A percentile compares a stretch with the other conserved stretches of the same genome.
phyloP scores from a whole-genome alignment of 1,140 invertebrate species.

The Aphelinus atriplicis region DNA sequence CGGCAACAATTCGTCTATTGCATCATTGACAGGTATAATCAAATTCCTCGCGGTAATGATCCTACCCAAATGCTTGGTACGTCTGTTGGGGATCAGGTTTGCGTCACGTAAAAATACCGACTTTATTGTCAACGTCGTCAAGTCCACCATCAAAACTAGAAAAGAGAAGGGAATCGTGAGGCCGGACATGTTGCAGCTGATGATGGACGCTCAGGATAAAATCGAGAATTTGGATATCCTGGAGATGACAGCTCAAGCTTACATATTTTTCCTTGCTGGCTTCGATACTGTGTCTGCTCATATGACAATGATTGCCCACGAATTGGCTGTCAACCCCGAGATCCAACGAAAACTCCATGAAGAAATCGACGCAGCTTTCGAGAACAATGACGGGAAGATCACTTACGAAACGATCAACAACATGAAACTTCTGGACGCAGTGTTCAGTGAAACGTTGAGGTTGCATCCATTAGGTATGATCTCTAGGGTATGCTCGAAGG shows the following conservation, averaged over 20 bases:
- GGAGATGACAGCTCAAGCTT: too few relatives aligned
- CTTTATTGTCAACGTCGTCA: conserved; percentile 41
- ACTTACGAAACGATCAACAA: conserved; percentile 44
- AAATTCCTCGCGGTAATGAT: conserved; percentile 60
- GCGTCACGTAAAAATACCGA: conserved; percentile 1
- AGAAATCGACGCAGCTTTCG: conserved; percentile 49
- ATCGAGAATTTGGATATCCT: too few relatives aligned
- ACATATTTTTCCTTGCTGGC: too few relatives aligned
- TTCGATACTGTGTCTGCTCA: conserved; percentile 45
- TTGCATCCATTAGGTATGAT: conserved; percentile 67
- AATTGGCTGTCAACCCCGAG: conserved; percentile 67
- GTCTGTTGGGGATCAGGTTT: conserved; percentile 40
- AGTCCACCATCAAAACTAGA: conserved; percentile 38
- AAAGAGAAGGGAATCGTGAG: conserved; percentile 38
- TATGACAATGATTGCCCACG: conserved; percentile 58
- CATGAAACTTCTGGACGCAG: conserved; percentile 48
- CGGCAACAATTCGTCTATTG: conserved; percentile 47
- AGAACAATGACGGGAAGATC: conserved; percentile 39
- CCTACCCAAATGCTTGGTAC: conserved; percentile 70
- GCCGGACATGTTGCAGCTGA: too few relatives aligned
- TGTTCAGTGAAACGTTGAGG: conserved; percentile 65
- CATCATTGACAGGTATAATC: conserved; percentile 53
- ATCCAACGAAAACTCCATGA: conserved; percentile 61
- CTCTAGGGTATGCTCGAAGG: conserved; percentile 63
- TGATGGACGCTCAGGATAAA: too few relatives aligned